Base-by-base conservation (phyloP, 35 echinoderm and acorn worm species). In the Ptychodera flava region DNA sequence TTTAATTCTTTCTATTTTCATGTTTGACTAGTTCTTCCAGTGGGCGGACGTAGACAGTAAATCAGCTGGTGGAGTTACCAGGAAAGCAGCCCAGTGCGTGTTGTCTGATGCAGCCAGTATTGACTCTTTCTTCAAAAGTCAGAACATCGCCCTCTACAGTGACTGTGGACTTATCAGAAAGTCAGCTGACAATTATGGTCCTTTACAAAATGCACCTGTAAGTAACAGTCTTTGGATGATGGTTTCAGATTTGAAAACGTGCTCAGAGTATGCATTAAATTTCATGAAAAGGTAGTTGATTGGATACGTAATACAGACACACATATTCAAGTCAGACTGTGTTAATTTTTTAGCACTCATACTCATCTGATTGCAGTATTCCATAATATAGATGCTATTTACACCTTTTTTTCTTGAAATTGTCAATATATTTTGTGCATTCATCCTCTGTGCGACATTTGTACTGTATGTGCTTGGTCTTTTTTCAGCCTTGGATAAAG, bases 1-100 rank as follows among this genome's bases (percentile, higher is more conserved):
- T n/a, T n/a, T n/a, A n/a, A n/a, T n/a, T n/a, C n/a, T n/a, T n/a
- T n/a, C n/a, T n/a, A n/a, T n/a, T n/a, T n/a, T n/a, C n/a, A n/a
- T n/a, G n/a, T n/a, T n/a, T n/a, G n/a, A n/a, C n/a, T 85, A 97
- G 95, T 97, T 97, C 81, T 97, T 97, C 88, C 81, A 87, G 88
- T 97, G 95, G 95, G 92, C 95, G 1, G 95, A 97, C 64, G 77
- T 93, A 34, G 75, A 88, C 33, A 34, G 80, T 31, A 77, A 76
- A 16, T 30, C 81, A 14, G 80, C 84, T 28, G 76, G 33, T 28
- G 28, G 29, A 1, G 81, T 80, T 35, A 16, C 87, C 0, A n/a
- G 30, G 80, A 35, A 53, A 37, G 33, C 45, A 15, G 78, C 2
- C 77, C 82, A 82, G 30, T 37, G 81, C 29, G 83, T 86, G 28